phyloP scores from a whole-genome alignment of 2,113 vertebrate genomes.

The Aythya baeri region DNA sequence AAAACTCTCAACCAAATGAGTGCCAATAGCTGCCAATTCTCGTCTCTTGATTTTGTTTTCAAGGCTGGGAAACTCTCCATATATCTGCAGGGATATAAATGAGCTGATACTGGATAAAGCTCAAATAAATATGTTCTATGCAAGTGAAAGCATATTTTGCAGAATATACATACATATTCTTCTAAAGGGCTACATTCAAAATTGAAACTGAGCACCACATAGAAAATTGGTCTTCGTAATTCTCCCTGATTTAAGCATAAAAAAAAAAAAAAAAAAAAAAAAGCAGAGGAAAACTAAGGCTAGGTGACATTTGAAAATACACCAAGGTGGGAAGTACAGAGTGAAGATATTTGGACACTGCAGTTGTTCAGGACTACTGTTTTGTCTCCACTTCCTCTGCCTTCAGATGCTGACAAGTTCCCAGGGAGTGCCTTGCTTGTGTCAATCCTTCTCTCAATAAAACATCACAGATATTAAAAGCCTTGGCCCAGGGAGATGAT shows the following conservation, averaged over 20 bases:
- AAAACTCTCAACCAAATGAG: background rate
- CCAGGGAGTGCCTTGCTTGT: background rate
- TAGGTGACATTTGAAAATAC: background rate
- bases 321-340: background rate
- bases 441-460: background rate
- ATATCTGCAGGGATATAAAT: slow-evolving; percentile 44
- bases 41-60: slow-evolving; percentile 53
- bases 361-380: background rate
- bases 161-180: background rate
- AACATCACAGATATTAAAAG: background rate
- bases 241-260: background rate
- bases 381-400: background rate
- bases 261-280: background rate
- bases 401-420: background rate
- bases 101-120: slow-evolving; percentile 39
- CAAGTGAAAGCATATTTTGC: background rate
- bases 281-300: background rate
- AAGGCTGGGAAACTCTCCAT: slow-evolving; percentile 60
- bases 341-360: background rate
- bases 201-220: background rate
- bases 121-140: slow-evolving; percentile 19
- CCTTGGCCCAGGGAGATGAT: background rate
- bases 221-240: background rate
- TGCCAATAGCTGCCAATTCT: slow-evolving; percentile 49
- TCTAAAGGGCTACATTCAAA: background rate